phyloP scores from a whole-genome alignment of 2,113 vertebrate species.

The Platanista minor region DNA sequence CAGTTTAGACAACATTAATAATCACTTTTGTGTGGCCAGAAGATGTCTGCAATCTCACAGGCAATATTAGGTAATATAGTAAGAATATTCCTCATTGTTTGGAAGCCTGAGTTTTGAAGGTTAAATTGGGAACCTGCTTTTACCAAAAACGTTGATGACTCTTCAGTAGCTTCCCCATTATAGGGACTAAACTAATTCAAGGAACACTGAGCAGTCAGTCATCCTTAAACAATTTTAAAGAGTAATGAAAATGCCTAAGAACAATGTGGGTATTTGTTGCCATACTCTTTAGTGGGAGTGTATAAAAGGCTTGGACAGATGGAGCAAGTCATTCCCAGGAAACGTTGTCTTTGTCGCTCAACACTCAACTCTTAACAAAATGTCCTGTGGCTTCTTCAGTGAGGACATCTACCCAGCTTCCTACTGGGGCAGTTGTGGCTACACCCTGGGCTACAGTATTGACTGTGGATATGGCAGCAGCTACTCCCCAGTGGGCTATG shows the following conservation, averaged over 20 bases:
- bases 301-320: background rate
- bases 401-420: background rate
- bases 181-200: background rate
- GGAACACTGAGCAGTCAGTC: background rate
- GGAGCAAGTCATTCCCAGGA: background rate
- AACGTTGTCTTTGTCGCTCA: background rate
- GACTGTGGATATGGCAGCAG: background rate
- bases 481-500: background rate
- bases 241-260: background rate
- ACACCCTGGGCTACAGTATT: background rate
- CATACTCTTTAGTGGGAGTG: background rate
- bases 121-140: background rate
- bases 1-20: background rate
- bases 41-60: background rate
- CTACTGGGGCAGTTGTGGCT: background rate
- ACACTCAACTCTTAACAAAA: background rate
- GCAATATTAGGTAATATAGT: background rate
- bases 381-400: background rate
- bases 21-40: background rate
- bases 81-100: background rate
- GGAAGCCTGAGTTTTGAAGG: background rate
- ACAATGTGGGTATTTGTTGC: background rate
- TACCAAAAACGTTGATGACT: background rate
- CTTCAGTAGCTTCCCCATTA: background rate
- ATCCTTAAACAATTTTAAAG: constrained; percentile 9